Base-by-base conservation (phyloP, 2,888 invertebrate genomes). In the Chrysomela aeneicollis region DNA sequence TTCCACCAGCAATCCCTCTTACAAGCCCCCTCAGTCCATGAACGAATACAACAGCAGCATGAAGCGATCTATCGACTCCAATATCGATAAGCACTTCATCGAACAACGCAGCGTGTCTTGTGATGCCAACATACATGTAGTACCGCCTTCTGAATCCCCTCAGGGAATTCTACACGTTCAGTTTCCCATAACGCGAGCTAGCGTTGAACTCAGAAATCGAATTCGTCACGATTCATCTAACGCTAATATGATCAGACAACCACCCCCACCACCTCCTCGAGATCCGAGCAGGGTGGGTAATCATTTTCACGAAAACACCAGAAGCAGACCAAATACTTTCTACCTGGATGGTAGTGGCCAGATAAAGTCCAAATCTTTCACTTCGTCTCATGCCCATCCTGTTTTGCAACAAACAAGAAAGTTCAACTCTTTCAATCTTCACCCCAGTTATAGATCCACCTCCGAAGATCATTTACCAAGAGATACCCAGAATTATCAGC, bases 201-300 rank as follows among this genome's bases (percentile, higher is more conserved):
- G 74, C 58, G 67, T 73, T 52, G 69, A 68, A n/a, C 74, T 71
- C 55, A 73, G 79, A 63, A 80, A 80, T 71, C 69, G 77, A 21
- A 79, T 77, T 68, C 68, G 80, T 22, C 74, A 79, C 10, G 81
- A 81, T 52, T 50, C 72, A n/a, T 62, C 71, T 30, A 70, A 72
- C 52, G 57, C 76, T 4, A 72, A 68, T 53, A 70, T 66, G 47
- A 66, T 65, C 15, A 73, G 74, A 46, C 75, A 74, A 35, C 77
- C 87, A 37, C 93, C 93, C 0, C 93, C 93, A 0, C 89, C 90
- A 2, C 93, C 93, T 26, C 93, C 93, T 0, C 84, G 91, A 73
- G 92, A 91, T 81, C 92, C 90, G 74, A 86, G 89, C 64, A 86
- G 88, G 80, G 81, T 86, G 18, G 85, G 85, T 32, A 84, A 84